phyloP scores from a whole-genome alignment of 1,140 invertebrate genomes.

The Ostrea edulis region DNA sequence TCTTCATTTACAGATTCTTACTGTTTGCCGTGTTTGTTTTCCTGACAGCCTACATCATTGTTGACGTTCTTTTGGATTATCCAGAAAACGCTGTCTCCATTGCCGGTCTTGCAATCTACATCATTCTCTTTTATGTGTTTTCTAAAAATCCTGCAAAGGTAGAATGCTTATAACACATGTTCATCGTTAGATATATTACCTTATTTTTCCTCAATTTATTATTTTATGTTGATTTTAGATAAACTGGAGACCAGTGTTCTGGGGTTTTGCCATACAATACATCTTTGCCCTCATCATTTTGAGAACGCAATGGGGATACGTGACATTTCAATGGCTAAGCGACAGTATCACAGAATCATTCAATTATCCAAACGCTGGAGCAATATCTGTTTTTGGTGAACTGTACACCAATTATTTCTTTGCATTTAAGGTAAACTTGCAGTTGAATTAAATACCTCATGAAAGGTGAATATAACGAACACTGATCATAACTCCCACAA shows the following conservation, averaged over 20 bases:
- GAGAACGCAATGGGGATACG: slow-evolving; percentile 88
- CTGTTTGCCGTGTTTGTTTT: slow-evolving; percentile 54
- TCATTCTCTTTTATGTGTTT: slow-evolving; percentile 71
- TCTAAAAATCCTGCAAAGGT: slow-evolving; percentile 72
- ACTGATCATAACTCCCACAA: too few relatives aligned
- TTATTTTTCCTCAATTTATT: neutral
- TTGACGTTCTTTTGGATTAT: slow-evolving; percentile 67
- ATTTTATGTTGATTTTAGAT: slow-evolving; percentile 65
- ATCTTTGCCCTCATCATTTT: slow-evolving; percentile 92
- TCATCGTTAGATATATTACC: neutral
- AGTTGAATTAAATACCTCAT: too few relatives aligned
- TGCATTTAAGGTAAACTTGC: slow-evolving; percentile 58
- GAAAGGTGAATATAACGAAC: too few relatives aligned
- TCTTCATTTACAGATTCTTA: slow-evolving; percentile 56
- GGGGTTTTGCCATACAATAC: slow-evolving; percentile 55
- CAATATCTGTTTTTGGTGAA: slow-evolving; percentile 92
- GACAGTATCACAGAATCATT: slow-evolving; percentile 88
- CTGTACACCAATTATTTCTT: slow-evolving; percentile 51
- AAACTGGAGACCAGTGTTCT: slow-evolving; percentile 76
- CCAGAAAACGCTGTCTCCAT: slow-evolving; percentile 72
- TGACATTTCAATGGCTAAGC: slow-evolving; percentile 90
- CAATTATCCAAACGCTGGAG: slow-evolving; percentile 87
- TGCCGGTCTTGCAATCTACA: slow-evolving; percentile 69
- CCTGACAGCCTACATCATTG: slow-evolving; percentile 68
- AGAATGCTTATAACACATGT: neutral